Percentiles rank a stretch among this genome's conserved stretches.
These are phyloP conservation scores for Emmelina monodactyla DNA, from an alignment of 2,888 invertebrate genomes.

Conservation along the genomic window DNA sequence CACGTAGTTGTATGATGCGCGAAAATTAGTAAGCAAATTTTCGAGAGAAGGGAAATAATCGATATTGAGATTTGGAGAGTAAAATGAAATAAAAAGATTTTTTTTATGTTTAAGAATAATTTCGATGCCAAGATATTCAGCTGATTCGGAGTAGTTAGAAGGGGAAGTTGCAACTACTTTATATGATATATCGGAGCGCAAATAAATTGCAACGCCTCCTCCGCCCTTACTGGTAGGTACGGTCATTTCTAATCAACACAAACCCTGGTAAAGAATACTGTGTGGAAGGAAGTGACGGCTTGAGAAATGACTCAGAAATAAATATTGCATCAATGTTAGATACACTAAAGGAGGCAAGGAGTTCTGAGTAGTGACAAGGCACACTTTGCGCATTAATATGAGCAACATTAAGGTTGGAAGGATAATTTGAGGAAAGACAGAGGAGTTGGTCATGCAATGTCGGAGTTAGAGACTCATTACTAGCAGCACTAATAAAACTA, in stretches of 20 bases:
- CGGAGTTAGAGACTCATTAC: no score
- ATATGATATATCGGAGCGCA: slow-evolving; percentile 1
- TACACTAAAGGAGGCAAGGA: no score
- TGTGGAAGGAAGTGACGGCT: slow-evolving; percentile 5
- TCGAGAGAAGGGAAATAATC: slow-evolving; percentile 1
- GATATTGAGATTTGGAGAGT: slow-evolving; percentile 4
- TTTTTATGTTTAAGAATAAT: not conserved
- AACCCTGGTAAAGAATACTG: slow-evolving; percentile 1
- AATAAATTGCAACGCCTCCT: slow-evolving; percentile 6
- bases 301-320: slow-evolving; percentile 3
- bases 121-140: slow-evolving; percentile 3
- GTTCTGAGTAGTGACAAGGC: no score
- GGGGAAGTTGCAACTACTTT: not conserved
- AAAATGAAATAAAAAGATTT: not conserved
- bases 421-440: no score
- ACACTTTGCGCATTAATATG: no score
- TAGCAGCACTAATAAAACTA: no score
- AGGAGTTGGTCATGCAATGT: no score
- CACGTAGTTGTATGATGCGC: slow-evolving; percentile 8
- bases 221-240: slow-evolving; percentile 2
- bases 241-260: slow-evolving; percentile 2
- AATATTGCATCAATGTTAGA: slow-evolving; percentile 1
- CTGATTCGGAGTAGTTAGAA: slow-evolving; percentile 1
- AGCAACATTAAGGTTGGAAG: no score
- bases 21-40: slow-evolving; percentile 5